phyloP scores from a whole-genome alignment of 2,797 vertebrate genomes.

The Tamandua tetradactyla region DNA sequence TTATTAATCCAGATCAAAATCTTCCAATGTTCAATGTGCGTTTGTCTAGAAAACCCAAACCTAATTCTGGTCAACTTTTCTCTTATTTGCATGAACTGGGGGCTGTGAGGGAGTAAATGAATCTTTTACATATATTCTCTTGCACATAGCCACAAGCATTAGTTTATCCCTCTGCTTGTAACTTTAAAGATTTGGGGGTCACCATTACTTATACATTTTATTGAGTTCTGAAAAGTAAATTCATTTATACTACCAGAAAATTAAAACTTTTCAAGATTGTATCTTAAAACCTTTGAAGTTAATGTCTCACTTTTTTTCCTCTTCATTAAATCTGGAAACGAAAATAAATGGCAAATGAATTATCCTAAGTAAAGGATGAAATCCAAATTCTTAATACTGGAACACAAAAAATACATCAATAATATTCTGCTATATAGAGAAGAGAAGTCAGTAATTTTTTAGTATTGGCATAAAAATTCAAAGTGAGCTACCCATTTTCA shows the following conservation, averaged over 20 bases:
- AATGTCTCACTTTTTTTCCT: not conserved
- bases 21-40: not conserved
- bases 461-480: not conserved
- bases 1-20: not conserved
- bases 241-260: not conserved
- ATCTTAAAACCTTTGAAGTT: not conserved
- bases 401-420: not conserved
- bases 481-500: conserved; percentile 8
- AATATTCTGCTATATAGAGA: not conserved
- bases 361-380: not conserved
- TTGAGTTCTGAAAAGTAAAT: conserved; percentile 40
- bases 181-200: not conserved
- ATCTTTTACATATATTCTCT: not conserved
- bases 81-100: not conserved
- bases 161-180: not conserved
- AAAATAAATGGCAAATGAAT: not conserved
- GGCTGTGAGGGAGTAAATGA: not conserved
- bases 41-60: not conserved
- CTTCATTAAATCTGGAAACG: not conserved
- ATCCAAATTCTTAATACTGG: not conserved
- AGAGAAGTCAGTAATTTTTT: not conserved
- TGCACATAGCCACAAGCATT: not conserved
- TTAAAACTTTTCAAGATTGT: not conserved
- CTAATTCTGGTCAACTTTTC: not conserved
- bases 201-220: not conserved